Base-by-base conservation (phyloP, 2,888 invertebrate species). In the Polydrusus pterygomalis region DNA sequence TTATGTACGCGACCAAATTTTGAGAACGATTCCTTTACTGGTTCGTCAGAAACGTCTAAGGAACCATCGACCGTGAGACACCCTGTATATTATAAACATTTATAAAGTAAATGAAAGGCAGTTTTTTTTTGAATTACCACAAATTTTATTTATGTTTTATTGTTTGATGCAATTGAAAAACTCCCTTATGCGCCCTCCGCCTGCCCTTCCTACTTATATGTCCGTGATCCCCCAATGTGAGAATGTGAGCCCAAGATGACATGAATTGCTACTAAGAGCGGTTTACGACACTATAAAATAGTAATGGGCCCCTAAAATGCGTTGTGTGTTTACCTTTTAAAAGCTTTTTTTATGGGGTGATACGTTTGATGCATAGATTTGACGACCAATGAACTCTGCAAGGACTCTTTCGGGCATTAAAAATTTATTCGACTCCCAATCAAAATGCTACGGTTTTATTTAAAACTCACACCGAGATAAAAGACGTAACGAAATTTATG, bases 271-370 rank as follows among this genome's bases (percentile, higher is more conserved):
- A 84, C 84, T 84, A 85, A 86, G 84, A 85, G 84, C 84, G 64
- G 84, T 87, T 87, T 87, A 87, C 86, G 83, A 82, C 84, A 79
- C 83, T 83, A 85, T 86, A 86, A 86, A 86, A 85, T 85, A 81
- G 85, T 85, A 86, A 85, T 85, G 84, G 81, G 79, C 82, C 83
- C 78, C 80, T 77, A 79, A 78, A 78, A 77, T 67, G 70, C 70
- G 49, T 71, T 45, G 56, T 65, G 63, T 75, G 75, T 77, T 77
- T 75, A 68, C 71, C 75, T 74, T 75, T 74, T 77, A 75, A 77
- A 77, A 77, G 77, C 68, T 71, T 77, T 74, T n/a, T 77, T 77
- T 77, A 77, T 74, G 77, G 74, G 67, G 45, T 64, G 75, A 73
- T 72, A 77, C 73, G 77, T 73, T 68, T 62, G 69, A 54, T 58